Conservation (phyloP, 2,888 invertebrate genomes). For the Orchesella flavescens region DNA sequence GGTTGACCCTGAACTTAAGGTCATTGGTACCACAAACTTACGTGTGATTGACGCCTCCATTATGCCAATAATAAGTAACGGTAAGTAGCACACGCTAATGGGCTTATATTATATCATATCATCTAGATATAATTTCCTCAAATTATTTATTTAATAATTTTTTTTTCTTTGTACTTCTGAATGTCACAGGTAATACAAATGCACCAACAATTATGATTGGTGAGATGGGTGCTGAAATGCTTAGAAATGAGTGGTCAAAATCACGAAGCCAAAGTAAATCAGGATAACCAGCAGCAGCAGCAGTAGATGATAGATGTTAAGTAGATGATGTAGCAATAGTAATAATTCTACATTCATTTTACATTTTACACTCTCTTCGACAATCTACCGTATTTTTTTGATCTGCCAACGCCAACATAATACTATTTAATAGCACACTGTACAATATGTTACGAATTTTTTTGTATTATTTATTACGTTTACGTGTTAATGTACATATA, state of each 20-base stretch:
- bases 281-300: too few relatives aligned
- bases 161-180: constrained; percentile 11
- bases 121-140: constrained; percentile 18
- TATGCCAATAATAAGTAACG: constrained; percentile 68
- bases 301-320: too few relatives aligned
- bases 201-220: constrained; percentile 65
- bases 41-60: constrained; percentile 65
- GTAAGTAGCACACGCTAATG: constrained; percentile 1
- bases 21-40: constrained; percentile 66
- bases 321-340: too few relatives aligned
- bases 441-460: neutral
- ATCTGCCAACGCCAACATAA: constrained; percentile 39
- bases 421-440: too few relatives aligned
- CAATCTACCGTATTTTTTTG: constrained; percentile 22
- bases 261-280: constrained; percentile 7
- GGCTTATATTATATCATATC: neutral
- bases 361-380: neutral
- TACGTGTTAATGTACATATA: too few relatives aligned
- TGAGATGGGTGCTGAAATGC: constrained; percentile 50
- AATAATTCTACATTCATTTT: too few relatives aligned
- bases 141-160: neutral
- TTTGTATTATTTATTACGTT: neutral
- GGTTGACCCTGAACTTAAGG: constrained; percentile 67
- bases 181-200: constrained; percentile 40
- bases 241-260: constrained; percentile 48